phyloP scores from a whole-genome alignment of 2,113 vertebrate genomes.

The Hassar affinis region DNA sequence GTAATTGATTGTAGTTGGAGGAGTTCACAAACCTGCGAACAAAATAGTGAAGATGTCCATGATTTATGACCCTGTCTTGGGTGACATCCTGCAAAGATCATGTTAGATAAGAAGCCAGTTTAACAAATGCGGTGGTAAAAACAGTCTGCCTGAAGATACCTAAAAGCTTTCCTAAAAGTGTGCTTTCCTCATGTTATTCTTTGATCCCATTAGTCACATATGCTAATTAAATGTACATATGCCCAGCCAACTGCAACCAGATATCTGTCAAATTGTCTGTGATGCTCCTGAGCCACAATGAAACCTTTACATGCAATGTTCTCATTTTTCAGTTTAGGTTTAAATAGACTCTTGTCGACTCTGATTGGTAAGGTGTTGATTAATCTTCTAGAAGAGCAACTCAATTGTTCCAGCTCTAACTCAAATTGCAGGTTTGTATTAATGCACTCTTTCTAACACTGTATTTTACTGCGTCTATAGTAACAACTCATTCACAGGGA shows the following conservation, averaged over 20 bases:
- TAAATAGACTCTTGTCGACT: background rate
- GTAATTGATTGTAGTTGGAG: conserved; percentile 58
- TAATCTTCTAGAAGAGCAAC: background rate
- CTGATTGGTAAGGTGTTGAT: background rate
- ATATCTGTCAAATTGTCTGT: background rate
- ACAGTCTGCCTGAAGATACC: background rate
- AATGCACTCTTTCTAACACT: background rate
- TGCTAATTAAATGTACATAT: background rate
- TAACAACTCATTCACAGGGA: background rate
- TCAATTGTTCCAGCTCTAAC: background rate
- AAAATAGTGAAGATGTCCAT: background rate
- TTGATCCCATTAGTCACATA: background rate
- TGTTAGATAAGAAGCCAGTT: background rate
- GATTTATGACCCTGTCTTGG: background rate
- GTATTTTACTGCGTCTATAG: background rate
- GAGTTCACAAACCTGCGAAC: conserved; percentile 61
- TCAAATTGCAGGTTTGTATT: background rate
- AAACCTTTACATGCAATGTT: background rate
- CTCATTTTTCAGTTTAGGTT: background rate
- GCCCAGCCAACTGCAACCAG: background rate
- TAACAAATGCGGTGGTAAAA: background rate
- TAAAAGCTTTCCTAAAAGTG: background rate
- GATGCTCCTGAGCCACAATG: background rate
- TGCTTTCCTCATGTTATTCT: background rate
- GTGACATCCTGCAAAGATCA: background rate